Base-by-base conservation (phyloP, 2,888 invertebrate species). In the Ischnura elegans region DNA sequence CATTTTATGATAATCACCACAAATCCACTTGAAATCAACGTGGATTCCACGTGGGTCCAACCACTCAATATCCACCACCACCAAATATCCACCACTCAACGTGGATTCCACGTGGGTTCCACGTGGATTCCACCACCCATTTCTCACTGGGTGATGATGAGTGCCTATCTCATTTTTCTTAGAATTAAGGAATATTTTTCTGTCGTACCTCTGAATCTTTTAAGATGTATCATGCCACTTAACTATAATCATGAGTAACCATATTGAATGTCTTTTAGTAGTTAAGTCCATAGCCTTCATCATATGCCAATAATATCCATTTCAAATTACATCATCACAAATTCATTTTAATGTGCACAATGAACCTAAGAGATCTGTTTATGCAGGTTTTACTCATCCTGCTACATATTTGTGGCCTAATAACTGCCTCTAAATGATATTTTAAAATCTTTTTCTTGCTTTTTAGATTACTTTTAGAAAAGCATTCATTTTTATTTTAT, bases 401-500 rank as follows among this genome's bases (percentile, higher is more conserved):
- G 36, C 76, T 76, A n/a, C n/a, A n/a, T n/a, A 29, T 76, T 4
- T 76, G 16, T 76, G 76, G 76, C 36, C 76, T 76, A 76, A 36
- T 76, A 76, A 76, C 76, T 76, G 76, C 76, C 76, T 76, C 76
- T 90, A 45, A 61, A 66, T 90, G 90, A 90, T 45, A 36, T 76
- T 76, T 36, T 19, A 51, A 19, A 8, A 2, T 36, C n/a, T 76
- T 16, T 25, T 36, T 66, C 10, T 76, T 76, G 90, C 90, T 90
- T 90, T 13, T 66, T 90, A 90, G 90, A 45, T 90, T 43, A 43
- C 61, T 87, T 61, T 61, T 90, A 90, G 90, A 90, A 43, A 43
- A 43, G 61, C 61, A 66, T 61, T 90, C 43, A 90, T 61, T 90
- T n/a, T 45, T 25, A 43, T 66, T 66, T 4, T 8, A 90, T 43